A percentile compares a stretch with the other conserved stretches of the same genome.
Evolutionary conservation across 2,797 vertebrate genomes (phyloP).

Genomic region (Xerus rutilus): DNA sequence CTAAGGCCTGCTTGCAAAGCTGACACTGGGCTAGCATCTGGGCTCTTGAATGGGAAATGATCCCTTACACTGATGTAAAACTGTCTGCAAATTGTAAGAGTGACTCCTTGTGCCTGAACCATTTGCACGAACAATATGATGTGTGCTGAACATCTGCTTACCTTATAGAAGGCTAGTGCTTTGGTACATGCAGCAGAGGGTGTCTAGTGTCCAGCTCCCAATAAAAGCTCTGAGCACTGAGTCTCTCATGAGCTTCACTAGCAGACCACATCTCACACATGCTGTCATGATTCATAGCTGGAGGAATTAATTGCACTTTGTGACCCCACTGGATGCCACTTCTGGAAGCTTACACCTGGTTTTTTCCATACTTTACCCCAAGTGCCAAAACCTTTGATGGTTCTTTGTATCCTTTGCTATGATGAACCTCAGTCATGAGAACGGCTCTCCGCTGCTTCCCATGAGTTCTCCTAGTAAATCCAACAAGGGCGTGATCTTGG

Average conservation of each 20-base stretch:
- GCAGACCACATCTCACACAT: not conserved
- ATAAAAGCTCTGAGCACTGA: not conserved
- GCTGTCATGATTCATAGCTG: not conserved
- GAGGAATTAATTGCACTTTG: not conserved
- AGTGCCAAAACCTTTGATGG: not conserved
- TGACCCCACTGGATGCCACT: not conserved
- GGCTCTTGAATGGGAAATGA: not conserved
- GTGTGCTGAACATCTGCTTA: not conserved
- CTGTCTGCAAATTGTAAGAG: not conserved
- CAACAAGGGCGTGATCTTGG: not conserved
- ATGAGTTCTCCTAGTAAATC: not conserved
- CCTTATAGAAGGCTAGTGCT: not conserved
- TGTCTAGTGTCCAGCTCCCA: not conserved
- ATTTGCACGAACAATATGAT: not conserved
- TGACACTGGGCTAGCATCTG: not conserved
- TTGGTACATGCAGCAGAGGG: not conserved
- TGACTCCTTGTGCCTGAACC: not conserved
- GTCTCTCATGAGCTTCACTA: not conserved
- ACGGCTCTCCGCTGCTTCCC: no score
- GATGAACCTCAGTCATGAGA: not conserved
- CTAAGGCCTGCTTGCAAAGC: not conserved
- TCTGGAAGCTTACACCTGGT: not conserved
- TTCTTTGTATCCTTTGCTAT: not conserved
- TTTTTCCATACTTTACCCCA: not conserved
- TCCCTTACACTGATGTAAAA: not conserved